Evolutionary conservation across 2,797 vertebrate genomes (phyloP).

Genomic region (Crypturellus tataupa): DNA sequence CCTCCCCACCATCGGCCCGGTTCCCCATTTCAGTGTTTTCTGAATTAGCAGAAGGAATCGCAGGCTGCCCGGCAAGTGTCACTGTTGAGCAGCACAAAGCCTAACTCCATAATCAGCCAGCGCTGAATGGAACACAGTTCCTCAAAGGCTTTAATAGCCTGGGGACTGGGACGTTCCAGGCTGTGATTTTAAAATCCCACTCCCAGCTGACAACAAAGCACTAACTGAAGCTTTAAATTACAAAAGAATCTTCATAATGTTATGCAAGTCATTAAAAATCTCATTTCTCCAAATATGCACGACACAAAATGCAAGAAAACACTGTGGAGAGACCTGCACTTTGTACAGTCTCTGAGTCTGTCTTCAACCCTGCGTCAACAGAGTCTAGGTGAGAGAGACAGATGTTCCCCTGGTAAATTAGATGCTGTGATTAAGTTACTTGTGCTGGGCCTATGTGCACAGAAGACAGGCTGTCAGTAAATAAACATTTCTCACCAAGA

Average conservation of each 20-base stretch:
- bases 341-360: fast-evolving
- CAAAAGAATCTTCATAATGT: not conserved
- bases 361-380: not conserved
- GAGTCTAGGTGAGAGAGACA: not conserved
- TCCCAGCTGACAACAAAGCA: not conserved
- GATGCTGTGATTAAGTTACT: not conserved
- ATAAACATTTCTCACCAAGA: not conserved
- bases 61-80: constrained; percentile 34
- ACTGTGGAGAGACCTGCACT: fast-evolving
- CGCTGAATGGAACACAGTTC: not conserved
- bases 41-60: not conserved
- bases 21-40: too few species aligned
- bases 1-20: too few species aligned
- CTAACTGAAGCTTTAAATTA: not conserved
- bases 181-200: fast-evolving
- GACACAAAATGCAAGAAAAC: not conserved
- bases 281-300: fast-evolving
- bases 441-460: not conserved
- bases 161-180: fast-evolving
- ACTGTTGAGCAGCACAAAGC: constrained; percentile 29
- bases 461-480: not conserved
- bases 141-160: not conserved
- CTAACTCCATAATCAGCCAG: too few species aligned
- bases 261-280: not conserved
- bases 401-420: not conserved